Base-by-base conservation (phyloP, 2,888 invertebrate genomes). In the Agonum fuliginosum region DNA sequence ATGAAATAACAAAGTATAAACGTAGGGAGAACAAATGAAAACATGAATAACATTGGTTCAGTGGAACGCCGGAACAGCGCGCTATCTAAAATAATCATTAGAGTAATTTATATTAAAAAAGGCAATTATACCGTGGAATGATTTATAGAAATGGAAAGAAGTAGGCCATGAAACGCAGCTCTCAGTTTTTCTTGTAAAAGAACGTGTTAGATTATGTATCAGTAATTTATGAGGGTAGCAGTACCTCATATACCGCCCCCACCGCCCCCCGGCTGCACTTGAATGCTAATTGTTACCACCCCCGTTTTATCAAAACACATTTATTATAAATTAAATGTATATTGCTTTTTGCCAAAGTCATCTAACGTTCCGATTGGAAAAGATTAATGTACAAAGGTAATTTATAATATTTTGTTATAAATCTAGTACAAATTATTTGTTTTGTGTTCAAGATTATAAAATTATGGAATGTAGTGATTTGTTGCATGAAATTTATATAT, bases 161-260 rank as follows among this genome's bases (percentile, higher is more conserved):
- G 67, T 75, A 75, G 75, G 75, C 67, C 75, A 65, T 67, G 51
- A 37, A 58, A 37, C 41, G 34, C 27, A 20, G 54, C 24, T 73
- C 48, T 30, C 22, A 34, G 67, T 75, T 65, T 75, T 75, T 75
- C 75, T 51, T 75, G 67, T 65, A 67, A 27, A 34, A 65, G 46
- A 65, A 67, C 67, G 67, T 67, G 75, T 75, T 67, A 75, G 75
- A 75, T 75, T 30, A 65, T 19, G 51, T 75, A 65, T 75, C 67
- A 67, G 67, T 75, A 75, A 75, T 75, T 75, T 75, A 75, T 75
- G 58, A 17, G 19, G 19, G 51, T 51, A 24, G 5, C 14, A 30
- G 27, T 58, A 58, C 12, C 37, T 24, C 27, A 20, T 51, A 46
- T 65, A 19, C 74, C 17, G 62, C 3, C 14, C 1, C 46, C 46